A percentile compares a stretch with the other conserved stretches of the same genome.
Evolutionary conservation across 2,113 vertebrate species (phyloP).

Genomic region (Planiliza haematocheilus): DNA sequence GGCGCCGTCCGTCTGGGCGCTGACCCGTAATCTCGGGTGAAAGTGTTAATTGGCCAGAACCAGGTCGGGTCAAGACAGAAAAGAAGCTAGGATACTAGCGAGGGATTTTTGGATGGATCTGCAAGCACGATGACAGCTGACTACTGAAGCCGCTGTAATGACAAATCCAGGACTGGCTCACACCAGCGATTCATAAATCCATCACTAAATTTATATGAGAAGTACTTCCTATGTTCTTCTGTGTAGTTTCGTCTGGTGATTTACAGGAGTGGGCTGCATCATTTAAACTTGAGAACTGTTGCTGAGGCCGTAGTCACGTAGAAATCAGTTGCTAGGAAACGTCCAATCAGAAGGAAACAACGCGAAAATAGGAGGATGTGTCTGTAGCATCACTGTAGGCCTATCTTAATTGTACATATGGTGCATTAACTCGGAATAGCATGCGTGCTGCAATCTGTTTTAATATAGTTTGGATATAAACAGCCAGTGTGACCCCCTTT

Average conservation of each 20-base stretch:
- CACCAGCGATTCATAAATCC: constrained; percentile 8
- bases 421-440: too few relatives aligned
- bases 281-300: not conserved
- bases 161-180: constrained; percentile 13
- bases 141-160: constrained; percentile 13
- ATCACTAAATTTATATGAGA: not conserved
- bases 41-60: constrained; percentile 40
- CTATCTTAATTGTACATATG: too few relatives aligned
- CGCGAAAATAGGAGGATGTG: too few relatives aligned
- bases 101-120: not conserved
- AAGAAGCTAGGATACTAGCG: not conserved
- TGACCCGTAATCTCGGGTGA: constrained; percentile 17
- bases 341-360: not conserved
- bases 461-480: not conserved
- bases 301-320: not conserved
- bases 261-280: not conserved
- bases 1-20: constrained; percentile 8
- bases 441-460: not conserved
- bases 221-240: not conserved
- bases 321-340: not conserved
- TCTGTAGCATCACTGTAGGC: too few relatives aligned
- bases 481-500: not conserved
- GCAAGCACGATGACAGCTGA: not conserved
- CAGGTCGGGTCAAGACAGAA: constrained; percentile 12
- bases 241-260: not conserved